Conservation (phyloP, 2,888 invertebrate genomes). For the Mythimna albipuncta region DNA sequence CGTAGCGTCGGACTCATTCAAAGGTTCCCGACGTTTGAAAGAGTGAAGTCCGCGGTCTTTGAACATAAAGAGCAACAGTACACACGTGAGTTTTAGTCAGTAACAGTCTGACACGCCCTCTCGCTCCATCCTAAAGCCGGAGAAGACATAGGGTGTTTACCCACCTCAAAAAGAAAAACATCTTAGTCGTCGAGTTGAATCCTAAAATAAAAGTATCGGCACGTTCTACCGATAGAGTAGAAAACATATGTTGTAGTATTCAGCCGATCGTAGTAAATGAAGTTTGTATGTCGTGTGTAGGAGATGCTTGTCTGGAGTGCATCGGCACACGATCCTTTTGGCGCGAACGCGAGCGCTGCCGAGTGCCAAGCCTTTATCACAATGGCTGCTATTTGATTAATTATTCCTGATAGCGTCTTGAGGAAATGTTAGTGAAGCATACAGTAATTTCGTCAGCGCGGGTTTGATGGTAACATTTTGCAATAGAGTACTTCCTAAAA, state of each 20-base stretch:
- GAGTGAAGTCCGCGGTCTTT: no score
- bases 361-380: constrained; percentile 50
- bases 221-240: not conserved
- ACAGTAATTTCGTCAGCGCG: constrained; percentile 6
- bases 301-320: constrained; percentile 26
- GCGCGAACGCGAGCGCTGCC: constrained; percentile 33
- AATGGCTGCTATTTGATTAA: constrained; percentile 49
- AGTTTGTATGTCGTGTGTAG: constrained; percentile 16
- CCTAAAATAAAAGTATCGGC: constrained; percentile 11
- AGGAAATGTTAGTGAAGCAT: constrained; percentile 24
- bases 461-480: not conserved
- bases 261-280: constrained; percentile 20
- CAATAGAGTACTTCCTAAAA: not conserved
- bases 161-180: no score
- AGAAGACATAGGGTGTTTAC: no score
- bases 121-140: no score
- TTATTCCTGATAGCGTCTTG: constrained; percentile 48
- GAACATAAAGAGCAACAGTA: no score
- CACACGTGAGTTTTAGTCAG: no score
- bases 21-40: no score
- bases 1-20: no score
- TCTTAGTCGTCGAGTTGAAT: no score
- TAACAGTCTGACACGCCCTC: no score
- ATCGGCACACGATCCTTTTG: constrained; percentile 39
- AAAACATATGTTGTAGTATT: constrained; percentile 18